phyloP scores from a whole-genome alignment of 2,797 vertebrate genomes.

The Bradypodion pumilum region DNA sequence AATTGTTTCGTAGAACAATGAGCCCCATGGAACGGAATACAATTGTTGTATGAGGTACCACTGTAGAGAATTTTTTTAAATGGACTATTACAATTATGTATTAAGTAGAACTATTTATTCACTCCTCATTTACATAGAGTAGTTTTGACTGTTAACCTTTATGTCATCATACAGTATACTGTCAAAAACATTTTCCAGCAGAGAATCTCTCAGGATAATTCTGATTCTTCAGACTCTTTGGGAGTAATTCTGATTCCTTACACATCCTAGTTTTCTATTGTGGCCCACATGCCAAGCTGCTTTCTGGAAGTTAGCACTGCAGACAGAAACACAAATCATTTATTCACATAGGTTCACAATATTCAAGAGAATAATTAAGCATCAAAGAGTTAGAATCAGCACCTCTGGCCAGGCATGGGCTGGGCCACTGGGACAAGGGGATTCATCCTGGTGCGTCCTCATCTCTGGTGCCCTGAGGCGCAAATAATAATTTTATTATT shows the following conservation, averaged over 20 bases:
- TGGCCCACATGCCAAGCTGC: too few species aligned
- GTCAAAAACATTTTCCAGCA: not conserved
- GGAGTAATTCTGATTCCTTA: not conserved
- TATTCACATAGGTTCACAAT: not conserved
- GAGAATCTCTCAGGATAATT: not conserved
- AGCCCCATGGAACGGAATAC: too few species aligned
- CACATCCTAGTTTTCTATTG: not conserved
- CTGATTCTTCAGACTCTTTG: too few species aligned
- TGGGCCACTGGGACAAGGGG: too few species aligned
- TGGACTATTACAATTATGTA: not conserved
- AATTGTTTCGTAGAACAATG: too few species aligned
- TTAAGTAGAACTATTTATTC: not conserved
- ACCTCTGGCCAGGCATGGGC: too few species aligned
- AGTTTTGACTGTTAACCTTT: not conserved
- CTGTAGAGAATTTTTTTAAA: not conserved
- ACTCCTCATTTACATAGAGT: not conserved
- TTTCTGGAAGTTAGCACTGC: not conserved
- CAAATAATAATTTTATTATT: too few species aligned
- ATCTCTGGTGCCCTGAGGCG: too few species aligned
- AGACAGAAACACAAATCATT: not conserved
- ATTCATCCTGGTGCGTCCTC: too few species aligned
- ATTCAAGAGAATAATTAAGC: not conserved
- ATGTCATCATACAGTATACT: not conserved
- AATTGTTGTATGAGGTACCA: too few species aligned
- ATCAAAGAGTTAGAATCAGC: not conserved